Conservation (phyloP, 1,140 invertebrate genomes). For the Formica selysi region DNA sequence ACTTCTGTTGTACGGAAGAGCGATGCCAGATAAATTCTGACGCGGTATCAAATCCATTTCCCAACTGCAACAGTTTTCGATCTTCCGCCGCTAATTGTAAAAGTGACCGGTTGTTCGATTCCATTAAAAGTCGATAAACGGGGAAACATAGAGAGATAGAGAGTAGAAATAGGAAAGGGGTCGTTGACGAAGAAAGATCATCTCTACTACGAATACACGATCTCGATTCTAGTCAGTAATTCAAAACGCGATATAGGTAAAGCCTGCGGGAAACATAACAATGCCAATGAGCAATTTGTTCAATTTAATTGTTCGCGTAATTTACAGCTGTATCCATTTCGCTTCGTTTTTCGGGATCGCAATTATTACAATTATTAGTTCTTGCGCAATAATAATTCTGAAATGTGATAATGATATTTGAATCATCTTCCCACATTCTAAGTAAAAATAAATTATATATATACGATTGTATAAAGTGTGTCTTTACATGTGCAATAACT, state of each 20-base stretch:
- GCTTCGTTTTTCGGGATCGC: background rate
- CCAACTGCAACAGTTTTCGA: constrained; percentile 50
- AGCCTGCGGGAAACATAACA: constrained; percentile 4
- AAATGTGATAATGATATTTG: background rate
- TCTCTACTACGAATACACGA: background rate
- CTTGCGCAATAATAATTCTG: background rate
- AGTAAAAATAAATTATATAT: background rate
- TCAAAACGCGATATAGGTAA: constrained; percentile 20
- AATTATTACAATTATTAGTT: background rate
- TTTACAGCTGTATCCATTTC: background rate
- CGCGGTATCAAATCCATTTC: constrained; percentile 34
- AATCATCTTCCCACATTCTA: too few relatives aligned
- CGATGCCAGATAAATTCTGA: constrained; percentile 38
- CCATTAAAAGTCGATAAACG: constrained; percentile 59
- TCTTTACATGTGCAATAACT: background rate
- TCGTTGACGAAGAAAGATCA: constrained; percentile 9
- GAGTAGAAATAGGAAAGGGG: constrained; percentile 29
- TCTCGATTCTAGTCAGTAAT: constrained; percentile 36
- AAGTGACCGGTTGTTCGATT: constrained; percentile 61
- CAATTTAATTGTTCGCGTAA: constrained; percentile 25
- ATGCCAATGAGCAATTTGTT: constrained; percentile 14
- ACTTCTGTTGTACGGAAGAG: constrained; percentile 20
- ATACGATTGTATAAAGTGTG: background rate
- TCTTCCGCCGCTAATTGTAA: constrained; percentile 47
- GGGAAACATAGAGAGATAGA: constrained; percentile 26